Evolutionary conservation across 2,888 invertebrate species (phyloP).

Genomic region (Deilephila porcellus): DNA sequence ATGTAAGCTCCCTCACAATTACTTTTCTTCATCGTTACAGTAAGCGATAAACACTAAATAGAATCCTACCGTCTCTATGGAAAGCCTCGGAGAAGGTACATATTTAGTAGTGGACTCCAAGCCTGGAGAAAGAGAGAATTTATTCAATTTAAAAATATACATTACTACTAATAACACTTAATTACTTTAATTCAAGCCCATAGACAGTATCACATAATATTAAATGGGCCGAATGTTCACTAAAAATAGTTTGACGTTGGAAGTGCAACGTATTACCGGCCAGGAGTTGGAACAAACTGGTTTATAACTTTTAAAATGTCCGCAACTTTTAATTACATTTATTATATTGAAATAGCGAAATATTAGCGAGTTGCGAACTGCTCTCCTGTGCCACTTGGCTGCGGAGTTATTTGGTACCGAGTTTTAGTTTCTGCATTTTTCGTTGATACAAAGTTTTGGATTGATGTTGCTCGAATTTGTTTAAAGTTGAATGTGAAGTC

Average conservation of each 20-base stretch:
- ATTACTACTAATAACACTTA: no score
- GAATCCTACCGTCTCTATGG: no score
- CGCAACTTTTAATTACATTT: constrained; percentile 10
- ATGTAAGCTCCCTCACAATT: no score
- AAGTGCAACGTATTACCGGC: background rate
- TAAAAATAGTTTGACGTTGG: background rate
- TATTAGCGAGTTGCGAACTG: background rate
- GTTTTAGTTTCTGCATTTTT: background rate
- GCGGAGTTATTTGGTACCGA: background rate
- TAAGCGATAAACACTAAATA: no score
- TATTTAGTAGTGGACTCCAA: no score
- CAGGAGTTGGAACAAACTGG: background rate
- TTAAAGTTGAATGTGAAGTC: no score
- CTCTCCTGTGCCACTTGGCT: background rate
- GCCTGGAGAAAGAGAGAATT: no score
- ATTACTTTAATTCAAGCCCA: no score
- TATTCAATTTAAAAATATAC: no score
- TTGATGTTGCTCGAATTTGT: background rate
- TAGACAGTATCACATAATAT: background rate
- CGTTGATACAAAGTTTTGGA: background rate
- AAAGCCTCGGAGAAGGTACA: no score
- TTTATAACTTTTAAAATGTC: background rate
- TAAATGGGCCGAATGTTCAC: background rate
- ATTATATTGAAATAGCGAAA: constrained; percentile 1
- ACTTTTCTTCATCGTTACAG: no score